Percentiles rank a stretch among this genome's conserved stretches.
Conservation (phyloP, 37 sponge, comb jelly and placozoan species). For the Eunapius fragilis region DNA sequence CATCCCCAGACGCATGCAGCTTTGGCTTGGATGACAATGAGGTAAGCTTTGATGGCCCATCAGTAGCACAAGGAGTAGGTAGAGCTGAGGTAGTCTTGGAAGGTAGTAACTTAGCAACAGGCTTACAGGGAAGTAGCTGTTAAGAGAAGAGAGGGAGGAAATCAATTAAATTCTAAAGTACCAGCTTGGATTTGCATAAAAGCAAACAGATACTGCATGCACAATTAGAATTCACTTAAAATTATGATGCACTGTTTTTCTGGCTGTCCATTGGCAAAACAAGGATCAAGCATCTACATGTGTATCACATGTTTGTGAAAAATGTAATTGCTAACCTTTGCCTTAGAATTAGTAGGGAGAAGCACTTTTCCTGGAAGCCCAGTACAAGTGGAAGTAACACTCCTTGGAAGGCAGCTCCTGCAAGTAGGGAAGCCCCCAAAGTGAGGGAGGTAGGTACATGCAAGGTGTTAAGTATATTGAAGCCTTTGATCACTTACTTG, state of each 20-base stretch:
- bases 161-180: too few relatives aligned
- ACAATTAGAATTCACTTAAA: background rate
- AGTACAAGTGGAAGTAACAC: background rate
- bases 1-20: background rate
- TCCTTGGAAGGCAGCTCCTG: background rate
- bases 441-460: background rate
- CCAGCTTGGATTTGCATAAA: too few relatives aligned
- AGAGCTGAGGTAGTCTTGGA: background rate
- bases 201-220: too few relatives aligned
- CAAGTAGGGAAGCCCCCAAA: background rate
- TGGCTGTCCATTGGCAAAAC: too few relatives aligned
- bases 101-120: background rate
- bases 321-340: background rate
- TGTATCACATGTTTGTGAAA: too few relatives aligned
- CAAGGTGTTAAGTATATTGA: too few relatives aligned
- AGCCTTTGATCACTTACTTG: background rate
- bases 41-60: background rate
- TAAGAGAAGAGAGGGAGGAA: background rate
- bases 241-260: too few relatives aligned
- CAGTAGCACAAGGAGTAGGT: background rate
- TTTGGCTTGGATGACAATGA: background rate
- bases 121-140: background rate
- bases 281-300: too few relatives aligned
- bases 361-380: background rate
- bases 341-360: background rate